phyloP scores from a whole-genome alignment of 2,797 vertebrate genomes.

The Dallia pectoralis region DNA sequence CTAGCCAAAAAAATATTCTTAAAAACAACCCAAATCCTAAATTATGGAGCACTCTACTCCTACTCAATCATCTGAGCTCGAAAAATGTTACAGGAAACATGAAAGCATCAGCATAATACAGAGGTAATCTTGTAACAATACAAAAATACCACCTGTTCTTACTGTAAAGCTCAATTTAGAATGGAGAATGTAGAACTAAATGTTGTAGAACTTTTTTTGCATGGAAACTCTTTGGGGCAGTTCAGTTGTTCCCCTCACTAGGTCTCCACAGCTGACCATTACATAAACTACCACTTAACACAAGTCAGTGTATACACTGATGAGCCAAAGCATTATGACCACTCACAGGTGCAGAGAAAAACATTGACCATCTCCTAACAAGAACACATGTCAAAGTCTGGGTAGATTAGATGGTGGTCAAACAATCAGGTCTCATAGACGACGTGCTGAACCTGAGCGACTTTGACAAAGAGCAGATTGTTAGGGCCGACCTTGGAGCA shows the following conservation, averaged over 20 bases:
- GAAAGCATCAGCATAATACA: constrained; percentile 37
- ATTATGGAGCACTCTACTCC: constrained; percentile 30
- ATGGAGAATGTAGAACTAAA: constrained; percentile 5
- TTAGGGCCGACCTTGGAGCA: too few relatives aligned
- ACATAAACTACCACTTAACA: constrained; percentile 4
- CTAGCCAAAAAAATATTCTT: too few relatives aligned
- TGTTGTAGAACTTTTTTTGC: background rate
- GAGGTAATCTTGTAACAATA: constrained; percentile 42
- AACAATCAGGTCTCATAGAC: too few relatives aligned
- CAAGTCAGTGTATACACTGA: constrained; percentile 19
- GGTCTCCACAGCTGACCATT: background rate
- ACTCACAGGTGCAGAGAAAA: too few relatives aligned
- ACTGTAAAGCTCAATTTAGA: constrained; percentile 41
- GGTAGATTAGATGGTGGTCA: too few relatives aligned
- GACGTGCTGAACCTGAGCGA: too few relatives aligned
- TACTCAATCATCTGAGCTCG: constrained; percentile 30
- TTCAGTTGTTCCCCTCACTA: constrained; percentile 9
- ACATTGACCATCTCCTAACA: too few relatives aligned
- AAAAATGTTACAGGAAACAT: constrained; percentile 31
- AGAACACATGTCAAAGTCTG: too few relatives aligned
- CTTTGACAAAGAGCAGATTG: too few relatives aligned
- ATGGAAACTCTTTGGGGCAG: constrained; percentile 15
- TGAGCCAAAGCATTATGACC: too few relatives aligned
- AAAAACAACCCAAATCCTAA: constrained; percentile 34
- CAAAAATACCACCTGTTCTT: constrained; percentile 51